A percentile compares a stretch with the other conserved stretches of the same genome.
Conservation (phyloP, 2,888 invertebrate species). For the Proisotoma minuta region DNA sequence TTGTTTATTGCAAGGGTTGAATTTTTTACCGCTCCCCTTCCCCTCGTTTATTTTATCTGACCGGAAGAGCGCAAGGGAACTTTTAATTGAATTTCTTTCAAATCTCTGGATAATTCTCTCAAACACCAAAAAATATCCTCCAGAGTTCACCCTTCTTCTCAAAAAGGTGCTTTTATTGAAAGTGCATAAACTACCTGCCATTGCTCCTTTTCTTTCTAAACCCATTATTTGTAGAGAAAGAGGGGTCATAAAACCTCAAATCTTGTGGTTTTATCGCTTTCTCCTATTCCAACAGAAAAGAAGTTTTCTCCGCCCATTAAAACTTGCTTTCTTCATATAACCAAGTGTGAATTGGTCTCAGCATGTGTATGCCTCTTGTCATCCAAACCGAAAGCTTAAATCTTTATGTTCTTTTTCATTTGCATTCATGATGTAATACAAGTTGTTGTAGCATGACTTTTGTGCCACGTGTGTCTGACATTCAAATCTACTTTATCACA, state of each 20-base stretch:
- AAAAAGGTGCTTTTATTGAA: too few relatives aligned
- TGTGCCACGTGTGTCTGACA: too few relatives aligned
- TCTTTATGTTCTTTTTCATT: too few relatives aligned
- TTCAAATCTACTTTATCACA: too few relatives aligned
- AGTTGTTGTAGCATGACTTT: too few relatives aligned
- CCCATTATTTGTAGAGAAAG: slow-evolving; percentile 1
- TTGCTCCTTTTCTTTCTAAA: not conserved
- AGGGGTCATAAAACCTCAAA: slow-evolving; percentile 2
- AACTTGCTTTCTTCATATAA: not conserved
- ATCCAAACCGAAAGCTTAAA: too few relatives aligned
- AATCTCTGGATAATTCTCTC: slow-evolving; percentile 8
- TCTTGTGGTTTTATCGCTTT: not conserved
- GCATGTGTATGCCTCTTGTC: too few relatives aligned
- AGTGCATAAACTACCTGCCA: not conserved
- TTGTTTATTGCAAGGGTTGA: slow-evolving; percentile 22
- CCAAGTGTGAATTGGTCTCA: slow-evolving; percentile 1
- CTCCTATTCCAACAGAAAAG: not conserved
- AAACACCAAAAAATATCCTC: not conserved
- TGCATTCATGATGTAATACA: too few relatives aligned
- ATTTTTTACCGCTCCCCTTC: slow-evolving; percentile 8
- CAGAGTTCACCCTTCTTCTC: not conserved
- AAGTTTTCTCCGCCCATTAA: not conserved
- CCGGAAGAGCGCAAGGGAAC: slow-evolving; percentile 9
- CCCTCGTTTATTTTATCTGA: slow-evolving; percentile 12
- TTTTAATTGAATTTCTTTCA: slow-evolving; percentile 14